Conservation (phyloP, 2,113 vertebrate species). For the Strix uralensis region DNA sequence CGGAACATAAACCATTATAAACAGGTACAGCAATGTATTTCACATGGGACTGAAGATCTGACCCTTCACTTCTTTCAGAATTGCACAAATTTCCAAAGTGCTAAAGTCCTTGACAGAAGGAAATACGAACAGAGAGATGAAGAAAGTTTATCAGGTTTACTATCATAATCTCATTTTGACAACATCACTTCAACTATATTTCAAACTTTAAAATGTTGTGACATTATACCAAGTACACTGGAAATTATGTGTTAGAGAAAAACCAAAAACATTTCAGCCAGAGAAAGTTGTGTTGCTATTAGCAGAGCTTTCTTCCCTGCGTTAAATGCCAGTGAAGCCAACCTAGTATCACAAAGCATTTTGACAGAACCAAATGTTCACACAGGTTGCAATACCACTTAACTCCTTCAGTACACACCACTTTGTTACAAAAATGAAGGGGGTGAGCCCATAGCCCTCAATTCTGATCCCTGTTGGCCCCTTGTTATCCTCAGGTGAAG, state of each 20-base stretch:
- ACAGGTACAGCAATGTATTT: background rate
- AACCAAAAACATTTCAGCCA: background rate
- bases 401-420: rapidly evolving
- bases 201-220: background rate
- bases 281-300: background rate
- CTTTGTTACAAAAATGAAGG: background rate
- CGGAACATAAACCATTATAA: background rate
- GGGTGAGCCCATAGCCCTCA: background rate
- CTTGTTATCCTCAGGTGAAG: rapidly evolving
- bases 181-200: background rate
- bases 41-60: background rate
- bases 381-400: background rate
- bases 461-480: background rate
- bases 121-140: background rate
- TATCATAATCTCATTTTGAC: background rate
- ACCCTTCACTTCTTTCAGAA: background rate
- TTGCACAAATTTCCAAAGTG: background rate
- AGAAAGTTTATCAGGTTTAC: background rate
- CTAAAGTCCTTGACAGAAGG: background rate
- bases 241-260: background rate
- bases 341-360: background rate
- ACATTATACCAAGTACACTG: background rate
- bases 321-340: background rate
- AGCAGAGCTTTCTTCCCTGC: background rate
- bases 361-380: background rate